These are phyloP conservation scores for Saturnia japonica DNA, from an alignment of 2,888 invertebrate genomes.

Conservation along the genomic window DNA sequence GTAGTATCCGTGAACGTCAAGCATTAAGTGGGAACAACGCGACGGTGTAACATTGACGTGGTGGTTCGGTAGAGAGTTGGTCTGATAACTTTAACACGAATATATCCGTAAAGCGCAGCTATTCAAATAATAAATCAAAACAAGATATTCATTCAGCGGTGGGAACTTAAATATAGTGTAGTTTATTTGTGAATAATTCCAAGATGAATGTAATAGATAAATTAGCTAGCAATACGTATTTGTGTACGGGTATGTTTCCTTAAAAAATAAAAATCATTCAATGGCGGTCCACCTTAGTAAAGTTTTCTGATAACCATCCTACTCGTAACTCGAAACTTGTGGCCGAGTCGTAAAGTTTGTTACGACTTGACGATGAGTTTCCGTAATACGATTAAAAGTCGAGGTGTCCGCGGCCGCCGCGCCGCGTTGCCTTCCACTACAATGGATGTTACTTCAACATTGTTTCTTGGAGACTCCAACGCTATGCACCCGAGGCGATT, in stretches of 20 bases:
- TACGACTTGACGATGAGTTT: slow-evolving; percentile 41
- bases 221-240: background rate
- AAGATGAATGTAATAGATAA: too few species aligned
- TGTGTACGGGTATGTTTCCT: background rate
- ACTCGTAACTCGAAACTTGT: slow-evolving; percentile 24
- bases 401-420: slow-evolving; percentile 41
- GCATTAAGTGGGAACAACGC: too few species aligned
- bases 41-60: too few species aligned
- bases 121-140: background rate
- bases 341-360: slow-evolving; percentile 40
- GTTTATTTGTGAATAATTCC: background rate
- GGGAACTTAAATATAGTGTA: background rate
- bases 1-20: too few species aligned
- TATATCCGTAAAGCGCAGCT: too few species aligned
- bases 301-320: slow-evolving; percentile 35
- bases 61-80: too few species aligned
- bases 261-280: slow-evolving; percentile 2
- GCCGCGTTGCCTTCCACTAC: too few species aligned
- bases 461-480: slow-evolving; percentile 41
- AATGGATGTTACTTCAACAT: slow-evolving; percentile 64
- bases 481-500: slow-evolving; percentile 18
- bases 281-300: slow-evolving; percentile 32
- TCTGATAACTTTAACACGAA: too few species aligned
- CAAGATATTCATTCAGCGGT: background rate
- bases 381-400: slow-evolving; percentile 64